Evolutionary conservation across 53 echinoderm and acorn worm species (phyloP), one percentile per base, ranked within the genome.

Genomic region (Luidia sarsii): DNA sequence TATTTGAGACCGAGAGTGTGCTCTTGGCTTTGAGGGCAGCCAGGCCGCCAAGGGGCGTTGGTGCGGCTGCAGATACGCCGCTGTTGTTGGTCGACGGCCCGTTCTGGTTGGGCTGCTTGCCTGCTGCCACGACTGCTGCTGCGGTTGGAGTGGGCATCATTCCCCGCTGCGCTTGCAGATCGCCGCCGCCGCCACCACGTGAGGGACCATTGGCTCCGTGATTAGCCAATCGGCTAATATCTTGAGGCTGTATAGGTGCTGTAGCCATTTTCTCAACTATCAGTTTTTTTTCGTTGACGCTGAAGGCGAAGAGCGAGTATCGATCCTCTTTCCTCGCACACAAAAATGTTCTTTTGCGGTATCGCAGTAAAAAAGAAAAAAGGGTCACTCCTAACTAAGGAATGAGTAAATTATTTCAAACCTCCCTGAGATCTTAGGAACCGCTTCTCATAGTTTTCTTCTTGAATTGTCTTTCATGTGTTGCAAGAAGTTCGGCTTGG

Each of bases 221-320:
- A 73, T 82, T 94, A 54, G 86, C 86, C 86, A 90, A 83, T 11
- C 64, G 63, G 59, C 60, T 70, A 33, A 86, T 53, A 20, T 86
- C 79, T 39, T 68, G 75, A 55, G 75, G 67, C 69, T 85, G 83
- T 83, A 88, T 83, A 62, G 86, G 65, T 50, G 94, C 90, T 4
- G 94, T 83, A 54, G 94, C 94, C 94, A 94, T 94, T 39, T 61
- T 60, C 55, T 38, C 39, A 48, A 16, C n/a, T n/a, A n/a, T n/a
- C n/a, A n/a, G n/a, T n/a, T n/a, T n/a, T n/a, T n/a, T n/a, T n/a
- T n/a, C n/a, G n/a, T n/a, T n/a, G n/a, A n/a, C n/a, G n/a, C n/a
- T n/a, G n/a, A n/a, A n/a, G n/a, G n/a, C n/a, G n/a, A n/a, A n/a
- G n/a, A n/a, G n/a, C n/a, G n/a, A n/a, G n/a, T n/a, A n/a, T n/a